Conservation (phyloP, 2,113 vertebrate genomes). For the Lonchura striata region DNA sequence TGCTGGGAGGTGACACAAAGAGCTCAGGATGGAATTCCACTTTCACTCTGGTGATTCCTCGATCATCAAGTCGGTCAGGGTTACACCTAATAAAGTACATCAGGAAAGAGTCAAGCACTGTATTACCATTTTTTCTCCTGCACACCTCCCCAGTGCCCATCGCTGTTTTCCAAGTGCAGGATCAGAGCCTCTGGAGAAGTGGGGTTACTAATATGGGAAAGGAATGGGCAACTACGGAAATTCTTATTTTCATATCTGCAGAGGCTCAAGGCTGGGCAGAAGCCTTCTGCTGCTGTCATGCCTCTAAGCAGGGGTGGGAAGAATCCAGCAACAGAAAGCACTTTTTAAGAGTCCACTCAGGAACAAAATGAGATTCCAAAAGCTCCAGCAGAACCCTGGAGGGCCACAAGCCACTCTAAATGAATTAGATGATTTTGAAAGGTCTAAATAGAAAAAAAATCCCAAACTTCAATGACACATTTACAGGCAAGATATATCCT, state of each 20-base stretch:
- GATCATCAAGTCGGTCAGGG: background rate
- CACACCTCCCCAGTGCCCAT: background rate
- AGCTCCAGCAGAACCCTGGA: background rate
- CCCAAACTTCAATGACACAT: background rate
- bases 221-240: background rate
- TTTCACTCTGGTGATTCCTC: background rate
- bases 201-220: background rate
- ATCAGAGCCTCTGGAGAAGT: background rate
- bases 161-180: background rate
- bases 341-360: background rate
- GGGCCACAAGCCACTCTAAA: background rate
- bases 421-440: background rate
- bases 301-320: background rate
- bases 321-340: background rate
- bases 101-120: background rate
- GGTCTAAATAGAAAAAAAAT: background rate
- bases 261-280: background rate
- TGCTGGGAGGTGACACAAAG: accelerated
- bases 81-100: background rate
- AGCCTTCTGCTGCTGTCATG: background rate
- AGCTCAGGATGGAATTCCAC: background rate
- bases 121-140: background rate
- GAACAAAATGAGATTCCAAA: background rate
- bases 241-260: background rate
- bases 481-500: background rate